Percentiles rank a stretch among this genome's conserved stretches.
Evolutionary conservation across 1,140 invertebrate species (phyloP).

Genomic region (Metopolophium dirhodum): DNA sequence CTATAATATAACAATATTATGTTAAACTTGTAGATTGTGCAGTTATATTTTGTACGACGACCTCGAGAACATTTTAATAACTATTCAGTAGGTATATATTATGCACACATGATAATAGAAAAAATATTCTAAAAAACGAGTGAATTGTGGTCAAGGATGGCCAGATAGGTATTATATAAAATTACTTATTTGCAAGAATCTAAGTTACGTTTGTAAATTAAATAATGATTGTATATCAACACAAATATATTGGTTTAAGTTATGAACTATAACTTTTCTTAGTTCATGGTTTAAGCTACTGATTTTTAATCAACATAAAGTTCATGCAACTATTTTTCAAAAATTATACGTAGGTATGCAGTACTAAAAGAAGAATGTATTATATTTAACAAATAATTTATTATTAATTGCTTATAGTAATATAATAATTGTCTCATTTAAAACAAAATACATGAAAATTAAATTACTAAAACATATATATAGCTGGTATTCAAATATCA

Average conservation of each 20-base stretch:
- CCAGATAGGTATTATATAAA: neutral
- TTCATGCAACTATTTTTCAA: neutral
- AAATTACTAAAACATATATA: too few species aligned
- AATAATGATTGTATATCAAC: neutral
- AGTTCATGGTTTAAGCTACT: too few species aligned
- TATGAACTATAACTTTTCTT: too few species aligned
- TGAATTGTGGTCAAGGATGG: slow-evolving; percentile 1
- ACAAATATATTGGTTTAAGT: neutral
- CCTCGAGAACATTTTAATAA: neutral
- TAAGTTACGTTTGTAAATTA: neutral
- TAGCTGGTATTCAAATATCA: too few species aligned
- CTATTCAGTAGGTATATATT: neutral
- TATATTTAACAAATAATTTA: neutral
- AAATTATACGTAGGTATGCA: neutral
- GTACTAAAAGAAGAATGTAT: neutral
- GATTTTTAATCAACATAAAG: neutral
- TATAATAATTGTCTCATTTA: too few species aligned
- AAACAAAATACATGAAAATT: too few species aligned
- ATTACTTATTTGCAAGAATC: neutral
- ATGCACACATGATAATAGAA: neutral
- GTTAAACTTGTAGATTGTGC: neutral
- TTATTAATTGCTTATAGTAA: too few species aligned
- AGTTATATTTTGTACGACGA: neutral
- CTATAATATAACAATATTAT: neutral
- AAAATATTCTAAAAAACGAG: neutral